Percentiles rank a stretch among this genome's conserved stretches.
Evolutionary conservation across 2,113 vertebrate species (phyloP).

Genomic region (Cheirogaleus medius): DNA sequence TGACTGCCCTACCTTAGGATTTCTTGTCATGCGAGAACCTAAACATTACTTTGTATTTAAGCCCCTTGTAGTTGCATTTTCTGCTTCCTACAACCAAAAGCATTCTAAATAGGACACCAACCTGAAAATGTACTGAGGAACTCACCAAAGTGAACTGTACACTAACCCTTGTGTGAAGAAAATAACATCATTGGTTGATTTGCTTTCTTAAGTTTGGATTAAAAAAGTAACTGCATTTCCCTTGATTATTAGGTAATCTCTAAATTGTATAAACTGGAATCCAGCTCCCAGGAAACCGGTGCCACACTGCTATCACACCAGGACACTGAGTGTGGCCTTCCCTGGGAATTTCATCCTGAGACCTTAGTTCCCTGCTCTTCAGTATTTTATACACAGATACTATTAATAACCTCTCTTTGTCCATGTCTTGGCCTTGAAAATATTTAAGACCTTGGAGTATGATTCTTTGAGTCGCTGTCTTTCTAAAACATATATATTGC

Average conservation of each 20-base stretch:
- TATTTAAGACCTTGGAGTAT: neutral
- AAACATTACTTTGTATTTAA: neutral
- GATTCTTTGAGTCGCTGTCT: neutral
- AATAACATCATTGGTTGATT: neutral
- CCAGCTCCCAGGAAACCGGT: no score
- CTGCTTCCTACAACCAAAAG: neutral
- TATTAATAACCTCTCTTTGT: neutral
- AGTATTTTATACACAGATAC: neutral
- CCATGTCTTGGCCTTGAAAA: neutral
- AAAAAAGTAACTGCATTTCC: neutral
- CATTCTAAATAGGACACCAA: neutral
- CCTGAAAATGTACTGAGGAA: neutral
- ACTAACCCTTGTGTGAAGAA: neutral
- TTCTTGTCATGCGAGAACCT: neutral
- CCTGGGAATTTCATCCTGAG: neutral
- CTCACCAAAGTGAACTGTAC: neutral
- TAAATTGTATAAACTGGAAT: neutral
- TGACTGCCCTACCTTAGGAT: neutral
- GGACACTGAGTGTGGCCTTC: neutral
- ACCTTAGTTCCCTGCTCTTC: neutral
- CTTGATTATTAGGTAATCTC: neutral
- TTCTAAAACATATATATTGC: neutral
- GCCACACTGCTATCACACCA: neutral
- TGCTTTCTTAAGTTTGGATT: neutral
- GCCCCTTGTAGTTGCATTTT: neutral